Evolutionary conservation across 2,888 invertebrate genomes (phyloP).

Genomic region (Gari tellinella): DNA sequence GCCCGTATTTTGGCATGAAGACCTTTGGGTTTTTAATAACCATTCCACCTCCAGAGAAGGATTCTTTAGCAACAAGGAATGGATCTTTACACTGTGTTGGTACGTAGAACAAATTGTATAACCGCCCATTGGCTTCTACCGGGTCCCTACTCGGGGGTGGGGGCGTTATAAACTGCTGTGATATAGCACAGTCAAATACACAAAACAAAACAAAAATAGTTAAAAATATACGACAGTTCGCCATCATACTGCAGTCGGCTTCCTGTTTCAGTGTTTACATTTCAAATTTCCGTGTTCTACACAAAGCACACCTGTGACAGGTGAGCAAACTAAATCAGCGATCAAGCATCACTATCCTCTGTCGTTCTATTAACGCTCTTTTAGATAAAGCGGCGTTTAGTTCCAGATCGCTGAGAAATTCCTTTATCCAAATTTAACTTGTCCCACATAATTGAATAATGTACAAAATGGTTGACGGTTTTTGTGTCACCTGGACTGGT

Average conservation of each 20-base stretch:
- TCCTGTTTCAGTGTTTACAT: too few species aligned
- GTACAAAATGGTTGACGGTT: conserved; percentile 55
- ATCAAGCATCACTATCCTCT: too few species aligned
- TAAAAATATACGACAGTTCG: too few species aligned
- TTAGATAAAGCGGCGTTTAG: too few species aligned
- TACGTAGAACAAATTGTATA: conserved; percentile 72
- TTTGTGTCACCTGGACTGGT: conserved; percentile 45
- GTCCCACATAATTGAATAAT: background rate
- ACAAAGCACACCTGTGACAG: too few species aligned
- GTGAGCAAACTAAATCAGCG: too few species aligned
- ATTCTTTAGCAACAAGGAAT: conserved; percentile 29
- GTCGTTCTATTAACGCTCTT: too few species aligned
- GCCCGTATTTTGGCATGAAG: conserved; percentile 69
- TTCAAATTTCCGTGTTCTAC: too few species aligned
- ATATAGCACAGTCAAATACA: background rate
- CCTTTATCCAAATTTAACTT: too few species aligned
- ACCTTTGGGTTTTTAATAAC: conserved; percentile 58
- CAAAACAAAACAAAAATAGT: too few species aligned
- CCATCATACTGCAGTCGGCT: too few species aligned
- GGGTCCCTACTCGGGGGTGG: conserved; percentile 70
- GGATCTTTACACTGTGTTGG: conserved; percentile 73
- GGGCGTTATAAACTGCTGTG: conserved; percentile 63
- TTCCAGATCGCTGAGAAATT: too few species aligned
- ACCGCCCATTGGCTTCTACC: conserved; percentile 71
- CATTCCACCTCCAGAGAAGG: conserved; percentile 51